Conservation (phyloP, 2,888 invertebrate species). For the Amphipyra tragopoginis region DNA sequence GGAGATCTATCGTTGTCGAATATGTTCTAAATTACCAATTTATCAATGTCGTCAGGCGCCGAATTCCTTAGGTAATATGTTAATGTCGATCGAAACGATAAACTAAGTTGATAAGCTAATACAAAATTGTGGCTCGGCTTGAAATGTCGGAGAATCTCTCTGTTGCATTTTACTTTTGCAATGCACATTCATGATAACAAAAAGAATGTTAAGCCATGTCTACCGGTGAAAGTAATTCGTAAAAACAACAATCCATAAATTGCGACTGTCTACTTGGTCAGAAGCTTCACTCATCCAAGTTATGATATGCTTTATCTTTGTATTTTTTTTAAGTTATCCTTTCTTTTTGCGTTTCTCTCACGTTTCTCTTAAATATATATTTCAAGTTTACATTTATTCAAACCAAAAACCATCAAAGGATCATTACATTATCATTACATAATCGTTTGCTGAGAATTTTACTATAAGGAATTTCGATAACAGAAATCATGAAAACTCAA, state of each 20-base stretch:
- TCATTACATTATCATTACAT: neutral
- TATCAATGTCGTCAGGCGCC: constrained; percentile 38
- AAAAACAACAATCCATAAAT: constrained; percentile 22
- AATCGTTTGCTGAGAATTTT: constrained; percentile 9
- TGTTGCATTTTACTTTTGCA: constrained; percentile 11
- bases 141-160: constrained; percentile 7
- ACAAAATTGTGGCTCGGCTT: constrained; percentile 24
- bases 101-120: constrained; percentile 31
- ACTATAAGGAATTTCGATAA: constrained; percentile 17
- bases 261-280: constrained; percentile 10
- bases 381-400: neutral
- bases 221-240: constrained; percentile 40
- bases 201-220: constrained; percentile 6
- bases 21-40: constrained; percentile 42
- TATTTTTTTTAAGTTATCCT: constrained; percentile 18
- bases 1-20: constrained; percentile 23
- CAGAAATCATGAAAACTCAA: constrained; percentile 7
- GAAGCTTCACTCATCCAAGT: constrained; percentile 12
- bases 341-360: constrained; percentile 9
- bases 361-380: neutral
- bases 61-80: constrained; percentile 40
- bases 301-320: constrained; percentile 15
- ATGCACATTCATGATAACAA: constrained; percentile 17
- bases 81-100: constrained; percentile 34
- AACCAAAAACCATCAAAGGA: neutral